A percentile compares a stretch with the other conserved stretches of the same genome.
Conservation (phyloP, 2,113 vertebrate genomes). For the Larimichthys crocea region DNA sequence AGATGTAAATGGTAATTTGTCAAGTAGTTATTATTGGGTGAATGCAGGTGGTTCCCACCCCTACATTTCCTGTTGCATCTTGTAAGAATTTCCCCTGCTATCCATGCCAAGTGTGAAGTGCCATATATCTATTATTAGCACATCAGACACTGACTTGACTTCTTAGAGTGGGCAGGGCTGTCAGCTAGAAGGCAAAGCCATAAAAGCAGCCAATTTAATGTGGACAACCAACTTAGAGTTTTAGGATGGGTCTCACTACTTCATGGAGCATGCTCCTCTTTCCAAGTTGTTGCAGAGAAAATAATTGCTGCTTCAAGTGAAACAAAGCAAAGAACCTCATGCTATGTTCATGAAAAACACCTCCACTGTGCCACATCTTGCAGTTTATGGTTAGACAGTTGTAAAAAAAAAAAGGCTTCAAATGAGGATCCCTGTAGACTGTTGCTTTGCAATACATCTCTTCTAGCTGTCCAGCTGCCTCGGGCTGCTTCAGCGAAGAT, state of each 20-base stretch:
- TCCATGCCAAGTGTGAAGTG: conserved; percentile 25
- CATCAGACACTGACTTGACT: conserved; percentile 54
- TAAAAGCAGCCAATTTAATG: conserved; percentile 52
- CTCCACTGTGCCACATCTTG: neutral
- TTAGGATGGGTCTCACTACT: neutral
- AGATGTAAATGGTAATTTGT: conserved; percentile 50
- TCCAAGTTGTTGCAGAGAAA: neutral
- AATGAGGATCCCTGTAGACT: conserved; percentile 18
- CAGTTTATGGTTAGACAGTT: neutral
- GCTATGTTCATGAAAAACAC: conserved; percentile 5
- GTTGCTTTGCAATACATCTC: conserved; percentile 12
- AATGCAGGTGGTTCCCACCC: conserved; percentile 58
- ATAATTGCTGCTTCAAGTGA: conserved; percentile 21
- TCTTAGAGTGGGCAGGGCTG: conserved; percentile 20
- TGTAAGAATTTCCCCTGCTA: conserved; percentile 12
- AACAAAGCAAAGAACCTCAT: conserved; percentile 12
- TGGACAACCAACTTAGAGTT: conserved; percentile 32
- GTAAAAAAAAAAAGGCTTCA: neutral
- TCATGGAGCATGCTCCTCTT: neutral
- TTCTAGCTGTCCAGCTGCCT: conserved; percentile 37
- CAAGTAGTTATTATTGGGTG: conserved; percentile 42
- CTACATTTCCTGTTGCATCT: conserved; percentile 48
- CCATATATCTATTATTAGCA: conserved; percentile 64
- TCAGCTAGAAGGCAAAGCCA: conserved; percentile 39
- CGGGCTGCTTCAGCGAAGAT: conserved; percentile 46